Base-by-base conservation (phyloP, 2,113 vertebrate genomes). In the Tinamus guttatus region DNA sequence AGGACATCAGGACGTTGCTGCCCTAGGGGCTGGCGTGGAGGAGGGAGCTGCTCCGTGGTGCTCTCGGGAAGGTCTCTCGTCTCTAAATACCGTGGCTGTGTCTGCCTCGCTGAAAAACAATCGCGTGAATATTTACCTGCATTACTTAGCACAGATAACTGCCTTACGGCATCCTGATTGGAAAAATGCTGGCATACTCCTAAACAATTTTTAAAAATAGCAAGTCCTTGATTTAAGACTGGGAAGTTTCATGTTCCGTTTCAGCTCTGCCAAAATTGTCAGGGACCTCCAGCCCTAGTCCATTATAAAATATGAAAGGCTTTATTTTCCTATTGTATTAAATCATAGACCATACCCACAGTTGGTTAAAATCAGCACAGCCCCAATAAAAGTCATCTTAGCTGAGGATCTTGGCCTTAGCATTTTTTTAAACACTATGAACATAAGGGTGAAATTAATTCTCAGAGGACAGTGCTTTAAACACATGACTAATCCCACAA, bases 211-310 rank as follows among this genome's bases (percentile, higher is more conserved):
- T 24, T 21, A n/a, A 27, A 27, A 38, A 18, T 14, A 45, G 52
- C 4, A 17, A 28, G 2, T 62, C 30, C 20, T 59, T 70, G 51
- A 30, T 47, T 63, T 45, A 0, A 5, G 58, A 38, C 25, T 36
- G 51, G 19, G 67, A 0, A 64, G 85, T 93, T 96, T 94, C 90
- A 69, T 87, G 87, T 94, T 90, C 93, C 45, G 51, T 95, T 93
- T 84, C 74, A 49, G 71, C 60, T 81, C 67, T 58, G 76, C 63
- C 67, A 40, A 41, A 81, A 41, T 14, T 65, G 89, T 84, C 93
- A 16, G 28, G n/a, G 36, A 73, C 25, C 51, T 52, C 43, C 2
- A 80, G 47, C 40, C 63, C 70, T 28, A 18, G 36, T 56, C 78
- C 34, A 20, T 36, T 64, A 64, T 34, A 62, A 85, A 89, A 81